Evolutionary conservation across 2,113 vertebrate genomes (phyloP).

Genomic region (Thunnus thynnus): DNA sequence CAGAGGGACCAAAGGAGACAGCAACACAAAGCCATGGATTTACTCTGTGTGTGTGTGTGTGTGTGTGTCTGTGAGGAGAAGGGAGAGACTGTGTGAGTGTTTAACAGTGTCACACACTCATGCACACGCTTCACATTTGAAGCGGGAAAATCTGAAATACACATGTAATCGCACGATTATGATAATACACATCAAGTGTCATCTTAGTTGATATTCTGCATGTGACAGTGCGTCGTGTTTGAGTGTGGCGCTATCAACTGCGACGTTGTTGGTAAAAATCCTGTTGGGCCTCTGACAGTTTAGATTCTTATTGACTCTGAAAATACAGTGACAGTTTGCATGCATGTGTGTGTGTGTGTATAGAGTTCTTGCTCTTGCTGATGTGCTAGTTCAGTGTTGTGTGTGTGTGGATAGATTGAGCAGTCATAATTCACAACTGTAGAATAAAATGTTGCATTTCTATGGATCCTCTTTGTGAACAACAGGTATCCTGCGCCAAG

Average conservation of each 20-base stretch:
- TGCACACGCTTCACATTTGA: conserved; percentile 63
- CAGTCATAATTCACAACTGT: neutral
- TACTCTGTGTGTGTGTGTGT: conserved; percentile 52
- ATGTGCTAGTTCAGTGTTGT: neutral
- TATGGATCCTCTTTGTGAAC: neutral
- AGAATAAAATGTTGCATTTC: conserved; percentile 21
- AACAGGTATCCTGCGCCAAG: neutral
- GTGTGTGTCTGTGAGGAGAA: conserved; percentile 3
- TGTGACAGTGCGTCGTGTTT: conserved; percentile 62
- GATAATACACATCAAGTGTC: conserved; percentile 83
- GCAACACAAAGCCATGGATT: conserved; percentile 82
- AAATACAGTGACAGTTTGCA: conserved; percentile 15
- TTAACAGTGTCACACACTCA: conserved; percentile 60
- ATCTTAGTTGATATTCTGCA: conserved; percentile 75
- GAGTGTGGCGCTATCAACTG: conserved; percentile 46
- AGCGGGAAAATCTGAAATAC: conserved; percentile 78
- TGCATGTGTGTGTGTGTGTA: neutral
- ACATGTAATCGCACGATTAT: conserved; percentile 83
- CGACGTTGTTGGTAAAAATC: conserved; percentile 55
- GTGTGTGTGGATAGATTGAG: conserved; percentile 1
- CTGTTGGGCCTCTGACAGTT: conserved; percentile 48
- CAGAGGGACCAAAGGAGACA: conserved; percentile 80
- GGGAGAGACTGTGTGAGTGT: conserved; percentile 17
- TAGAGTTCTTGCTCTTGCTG: too few species aligned
- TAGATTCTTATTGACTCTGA: conserved; percentile 59